Evolutionary conservation across 2,113 vertebrate species (phyloP).

Genomic region (Marmota monax): DNA sequence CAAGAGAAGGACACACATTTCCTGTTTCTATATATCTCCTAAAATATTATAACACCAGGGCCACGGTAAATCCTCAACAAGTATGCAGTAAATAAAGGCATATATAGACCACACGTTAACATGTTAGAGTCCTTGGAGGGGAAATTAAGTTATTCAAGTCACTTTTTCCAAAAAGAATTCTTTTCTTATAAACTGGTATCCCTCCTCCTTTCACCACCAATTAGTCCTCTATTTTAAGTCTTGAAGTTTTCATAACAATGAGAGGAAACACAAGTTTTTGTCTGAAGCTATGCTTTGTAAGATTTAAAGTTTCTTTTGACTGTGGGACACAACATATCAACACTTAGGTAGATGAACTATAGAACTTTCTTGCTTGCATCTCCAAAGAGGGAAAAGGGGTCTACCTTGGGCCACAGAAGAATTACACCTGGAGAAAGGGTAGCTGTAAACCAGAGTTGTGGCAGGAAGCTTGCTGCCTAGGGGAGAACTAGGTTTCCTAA

Average conservation of each 20-base stretch:
- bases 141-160: neutral
- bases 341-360: neutral
- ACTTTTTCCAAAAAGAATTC: conserved; percentile 1
- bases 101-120: neutral
- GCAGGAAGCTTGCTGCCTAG: neutral
- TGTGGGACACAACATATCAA: neutral
- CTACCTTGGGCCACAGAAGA: neutral
- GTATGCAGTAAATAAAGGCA: neutral
- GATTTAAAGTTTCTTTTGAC: neutral
- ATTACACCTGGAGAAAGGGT: neutral
- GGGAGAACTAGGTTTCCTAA: neutral
- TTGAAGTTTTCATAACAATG: conserved; percentile 34
- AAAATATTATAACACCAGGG: neutral
- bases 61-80: neutral
- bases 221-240: conserved; percentile 43
- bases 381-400: neutral
- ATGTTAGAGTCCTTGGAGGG: neutral
- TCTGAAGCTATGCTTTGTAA: conserved; percentile 18
- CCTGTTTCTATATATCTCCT: neutral
- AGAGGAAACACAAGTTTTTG: neutral
- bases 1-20: conserved; percentile 28
- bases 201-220: neutral
- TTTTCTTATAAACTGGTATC: conserved; percentile 24
- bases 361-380: neutral
- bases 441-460: neutral